Conservation (phyloP, 2,888 invertebrate species). For the Pammene aurita region DNA sequence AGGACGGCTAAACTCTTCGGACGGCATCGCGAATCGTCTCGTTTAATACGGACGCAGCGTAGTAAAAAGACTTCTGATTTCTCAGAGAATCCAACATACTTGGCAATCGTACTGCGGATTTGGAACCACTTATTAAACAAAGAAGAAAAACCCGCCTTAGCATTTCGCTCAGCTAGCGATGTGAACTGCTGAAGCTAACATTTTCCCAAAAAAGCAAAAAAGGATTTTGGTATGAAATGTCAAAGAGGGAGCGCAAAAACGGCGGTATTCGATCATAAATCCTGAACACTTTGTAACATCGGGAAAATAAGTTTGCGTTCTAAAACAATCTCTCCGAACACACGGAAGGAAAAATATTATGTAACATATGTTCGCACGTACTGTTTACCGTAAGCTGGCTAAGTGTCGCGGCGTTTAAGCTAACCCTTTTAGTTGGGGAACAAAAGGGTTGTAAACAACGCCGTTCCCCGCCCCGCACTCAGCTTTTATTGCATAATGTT, state of each 20-base stretch:
- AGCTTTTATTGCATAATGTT: conserved; percentile 61
- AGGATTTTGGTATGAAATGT: conserved; percentile 25
- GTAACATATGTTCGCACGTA: conserved; percentile 58
- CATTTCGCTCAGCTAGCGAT: conserved; percentile 10
- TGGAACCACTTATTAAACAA: not conserved
- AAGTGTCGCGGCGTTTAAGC: conserved; percentile 64
- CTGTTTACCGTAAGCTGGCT: conserved; percentile 53
- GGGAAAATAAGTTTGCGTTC: conserved; percentile 42
- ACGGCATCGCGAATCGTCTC: not conserved
- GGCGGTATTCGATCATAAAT: conserved; percentile 36
- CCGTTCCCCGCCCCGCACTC: conserved; percentile 46
- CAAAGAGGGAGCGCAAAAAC: conserved; percentile 25
- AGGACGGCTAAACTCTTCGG: conserved; percentile 21
- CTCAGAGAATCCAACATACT: not conserved
- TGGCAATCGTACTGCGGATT: not conserved
- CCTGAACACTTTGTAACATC: conserved; percentile 45
- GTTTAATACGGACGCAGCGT: not conserved
- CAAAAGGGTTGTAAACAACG: conserved; percentile 64
- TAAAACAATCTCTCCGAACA: conserved; percentile 49
- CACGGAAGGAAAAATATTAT: conserved; percentile 55
- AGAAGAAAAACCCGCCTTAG: conserved; percentile 4
- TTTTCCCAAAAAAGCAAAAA: conserved; percentile 25
- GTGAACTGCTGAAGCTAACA: conserved; percentile 14
- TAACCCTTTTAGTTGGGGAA: conserved; percentile 71
- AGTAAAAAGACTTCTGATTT: conserved; percentile 13